Percentiles rank a stretch among this genome's conserved stretches.
Conservation (phyloP, 2,113 vertebrate species). For the Ailuropoda melanoleuca region DNA sequence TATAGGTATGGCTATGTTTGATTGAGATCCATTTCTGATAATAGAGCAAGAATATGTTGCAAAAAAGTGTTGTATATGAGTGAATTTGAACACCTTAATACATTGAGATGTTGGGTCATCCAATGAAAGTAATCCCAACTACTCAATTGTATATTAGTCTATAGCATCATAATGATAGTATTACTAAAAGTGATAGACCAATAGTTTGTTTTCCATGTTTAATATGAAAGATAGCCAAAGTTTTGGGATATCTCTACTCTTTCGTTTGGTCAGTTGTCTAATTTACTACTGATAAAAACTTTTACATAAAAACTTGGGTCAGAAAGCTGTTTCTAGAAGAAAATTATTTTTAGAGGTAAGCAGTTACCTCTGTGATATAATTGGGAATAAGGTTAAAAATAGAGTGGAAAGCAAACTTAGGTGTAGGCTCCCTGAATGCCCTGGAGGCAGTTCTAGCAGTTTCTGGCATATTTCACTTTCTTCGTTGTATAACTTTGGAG, state of each 20-base stretch:
- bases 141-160: not conserved
- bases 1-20: not conserved
- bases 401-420: not conserved
- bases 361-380: not conserved
- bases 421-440: not conserved
- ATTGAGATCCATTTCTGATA: not conserved
- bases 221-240: not conserved
- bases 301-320: not conserved
- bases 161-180: not conserved
- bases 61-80: not conserved
- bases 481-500: not conserved
- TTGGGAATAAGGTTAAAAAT: not conserved
- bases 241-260: not conserved
- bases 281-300: not conserved
- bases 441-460: not conserved
- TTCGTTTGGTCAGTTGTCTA: not conserved
- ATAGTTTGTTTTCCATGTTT: constrained; percentile 24
- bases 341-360: constrained; percentile 2
- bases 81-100: not conserved
- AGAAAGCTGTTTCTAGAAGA: not conserved
- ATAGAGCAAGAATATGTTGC: not conserved
- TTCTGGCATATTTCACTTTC: not conserved
- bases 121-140: constrained; percentile 14
- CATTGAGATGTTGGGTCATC: not conserved
- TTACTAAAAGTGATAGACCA: not conserved